Evolutionary conservation across 2,113 vertebrate genomes (phyloP).

Genomic region (Monopterus albus): DNA sequence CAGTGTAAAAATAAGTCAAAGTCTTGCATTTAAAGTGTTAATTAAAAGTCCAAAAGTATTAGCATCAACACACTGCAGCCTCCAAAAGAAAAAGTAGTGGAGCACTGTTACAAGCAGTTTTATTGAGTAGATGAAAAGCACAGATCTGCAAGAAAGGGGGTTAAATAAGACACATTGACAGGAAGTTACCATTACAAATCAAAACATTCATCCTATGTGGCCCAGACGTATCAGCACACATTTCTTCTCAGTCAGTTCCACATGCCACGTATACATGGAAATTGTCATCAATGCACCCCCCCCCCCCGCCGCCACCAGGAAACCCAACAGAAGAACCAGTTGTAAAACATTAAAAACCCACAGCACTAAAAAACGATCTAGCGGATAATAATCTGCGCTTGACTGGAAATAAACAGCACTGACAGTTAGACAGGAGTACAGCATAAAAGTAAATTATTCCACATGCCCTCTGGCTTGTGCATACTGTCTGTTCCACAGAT

Average conservation of each 20-base stretch:
- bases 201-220: conserved; percentile 22
- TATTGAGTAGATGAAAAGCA: conserved; percentile 23
- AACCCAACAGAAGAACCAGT: conserved; percentile 44
- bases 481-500: conserved; percentile 73
- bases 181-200: conserved; percentile 21
- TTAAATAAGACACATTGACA: conserved; percentile 4
- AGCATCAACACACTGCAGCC: too few species aligned
- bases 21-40: too few species aligned
- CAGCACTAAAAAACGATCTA: conserved; percentile 51
- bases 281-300: conserved; percentile 30
- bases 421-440: conserved; percentile 76
- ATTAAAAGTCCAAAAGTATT: too few species aligned
- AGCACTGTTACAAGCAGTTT: background rate
- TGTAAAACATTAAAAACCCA: conserved; percentile 67
- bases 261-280: conserved; percentile 43
- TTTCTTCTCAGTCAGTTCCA: conserved; percentile 33
- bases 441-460: conserved; percentile 79
- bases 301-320: conserved; percentile 48
- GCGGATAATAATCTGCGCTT: conserved; percentile 66
- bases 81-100: too few species aligned
- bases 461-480: conserved; percentile 73
- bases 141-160: conserved; percentile 1
- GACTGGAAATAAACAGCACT: conserved; percentile 69
- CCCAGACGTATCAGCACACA: conserved; percentile 32
- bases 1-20: too few species aligned